A percentile compares a stretch with the other conserved stretches of the same genome.
phyloP scores from a whole-genome alignment of 2,113 vertebrate genomes.

The Halcyon malimbica region DNA sequence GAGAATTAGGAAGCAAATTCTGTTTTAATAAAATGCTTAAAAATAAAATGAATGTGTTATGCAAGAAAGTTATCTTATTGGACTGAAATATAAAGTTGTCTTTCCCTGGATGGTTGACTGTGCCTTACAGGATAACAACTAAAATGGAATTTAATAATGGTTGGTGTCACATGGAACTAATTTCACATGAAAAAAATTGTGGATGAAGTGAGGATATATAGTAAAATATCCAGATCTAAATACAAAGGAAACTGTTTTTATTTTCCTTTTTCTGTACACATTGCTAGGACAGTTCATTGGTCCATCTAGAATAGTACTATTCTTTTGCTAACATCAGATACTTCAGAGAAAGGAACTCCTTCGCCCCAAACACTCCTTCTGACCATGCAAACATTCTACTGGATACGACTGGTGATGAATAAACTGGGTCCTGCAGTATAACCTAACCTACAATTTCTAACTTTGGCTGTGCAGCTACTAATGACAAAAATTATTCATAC shows the following conservation, averaged over 20 bases:
- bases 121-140: not conserved
- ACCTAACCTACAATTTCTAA: not conserved
- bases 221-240: not conserved
- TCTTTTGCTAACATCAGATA: not conserved
- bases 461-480: not conserved
- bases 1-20: not conserved
- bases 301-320: not conserved
- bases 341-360: not conserved
- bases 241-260: not conserved
- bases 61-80: not conserved
- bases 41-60: not conserved
- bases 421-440: not conserved
- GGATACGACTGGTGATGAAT: not conserved
- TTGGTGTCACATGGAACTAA: not conserved
- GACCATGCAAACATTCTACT: not conserved
- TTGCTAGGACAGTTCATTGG: not conserved
- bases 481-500: not conserved
- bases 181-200: not conserved
- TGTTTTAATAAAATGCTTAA: constrained; percentile 15
- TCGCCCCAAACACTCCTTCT: not conserved
- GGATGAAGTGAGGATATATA: not conserved
- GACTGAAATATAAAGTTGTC: not conserved
- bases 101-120: not conserved
- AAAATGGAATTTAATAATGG: not conserved
- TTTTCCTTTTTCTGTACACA: not conserved